Percentiles rank a stretch among this genome's conserved stretches.
Conservation (phyloP, 92 coral and sea anemone genomes). For the Zoanthus sansibaricus region DNA sequence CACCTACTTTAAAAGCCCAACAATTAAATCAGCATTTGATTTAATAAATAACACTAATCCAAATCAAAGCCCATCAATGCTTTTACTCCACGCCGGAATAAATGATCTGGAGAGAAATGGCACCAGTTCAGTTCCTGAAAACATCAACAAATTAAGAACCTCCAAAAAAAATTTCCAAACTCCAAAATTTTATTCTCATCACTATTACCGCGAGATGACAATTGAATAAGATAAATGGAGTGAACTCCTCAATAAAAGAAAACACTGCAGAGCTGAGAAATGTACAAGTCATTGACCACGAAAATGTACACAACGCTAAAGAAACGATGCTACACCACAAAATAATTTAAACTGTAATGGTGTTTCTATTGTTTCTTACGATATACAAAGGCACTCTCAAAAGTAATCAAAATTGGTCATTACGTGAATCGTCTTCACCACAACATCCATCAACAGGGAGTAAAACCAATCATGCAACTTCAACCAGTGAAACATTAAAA, state of each 20-base stretch:
- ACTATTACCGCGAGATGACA: conserved; percentile 25
- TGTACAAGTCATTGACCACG: conserved; percentile 1
- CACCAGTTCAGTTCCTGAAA: neutral
- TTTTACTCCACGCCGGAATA: neutral
- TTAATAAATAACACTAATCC: neutral
- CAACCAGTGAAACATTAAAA: conserved; percentile 10
- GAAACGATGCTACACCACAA: conserved; percentile 21
- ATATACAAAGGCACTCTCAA: conserved; percentile 4
- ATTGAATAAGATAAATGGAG: neutral
- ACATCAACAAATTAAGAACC: neutral
- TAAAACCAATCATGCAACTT: neutral
- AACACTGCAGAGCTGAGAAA: conserved; percentile 13
- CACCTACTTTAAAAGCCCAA: neutral
- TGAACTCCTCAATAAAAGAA: neutral
- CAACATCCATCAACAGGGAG: neutral
- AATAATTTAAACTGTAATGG: conserved; percentile 16
- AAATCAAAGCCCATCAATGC: neutral
- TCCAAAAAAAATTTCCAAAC: neutral
- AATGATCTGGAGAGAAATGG: too few species aligned
- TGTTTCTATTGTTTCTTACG: conserved; percentile 6
- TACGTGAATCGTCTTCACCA: neutral
- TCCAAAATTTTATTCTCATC: neutral
- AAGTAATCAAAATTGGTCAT: neutral
- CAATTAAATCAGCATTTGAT: neutral
- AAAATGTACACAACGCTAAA: neutral